Conservation (phyloP, 2,797 vertebrate species). For the Molossus alvarezi region DNA sequence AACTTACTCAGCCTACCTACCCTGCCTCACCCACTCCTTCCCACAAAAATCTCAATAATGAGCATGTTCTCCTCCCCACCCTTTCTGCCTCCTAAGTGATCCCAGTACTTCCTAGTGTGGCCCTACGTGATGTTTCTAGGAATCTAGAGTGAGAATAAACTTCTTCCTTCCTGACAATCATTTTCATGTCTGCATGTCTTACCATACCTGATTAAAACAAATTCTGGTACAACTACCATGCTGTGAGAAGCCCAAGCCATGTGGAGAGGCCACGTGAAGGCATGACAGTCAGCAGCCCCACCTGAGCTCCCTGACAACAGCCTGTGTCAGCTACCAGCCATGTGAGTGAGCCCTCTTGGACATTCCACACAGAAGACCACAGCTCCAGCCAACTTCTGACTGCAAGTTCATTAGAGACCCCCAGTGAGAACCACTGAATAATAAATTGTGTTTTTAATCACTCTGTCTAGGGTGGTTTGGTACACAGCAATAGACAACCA, state of each 20-base stretch:
- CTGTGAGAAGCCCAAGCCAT: neutral
- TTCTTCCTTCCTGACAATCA: neutral
- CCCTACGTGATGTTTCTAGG: neutral
- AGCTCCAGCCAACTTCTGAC: neutral
- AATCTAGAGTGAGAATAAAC: neutral
- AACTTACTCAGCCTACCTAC: neutral
- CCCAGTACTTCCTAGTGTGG: neutral
- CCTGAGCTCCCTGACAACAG: neutral
- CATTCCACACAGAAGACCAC: neutral
- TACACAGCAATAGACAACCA: neutral
- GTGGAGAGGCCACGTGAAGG: neutral
- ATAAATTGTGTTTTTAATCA: neutral
- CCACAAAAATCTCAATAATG: neutral
- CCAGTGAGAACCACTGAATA: neutral
- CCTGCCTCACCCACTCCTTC: neutral
- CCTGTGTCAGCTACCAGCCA: neutral
- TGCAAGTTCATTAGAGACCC: neutral
- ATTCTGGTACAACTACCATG: neutral
- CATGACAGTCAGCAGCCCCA: neutral
- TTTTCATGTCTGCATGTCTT: neutral
- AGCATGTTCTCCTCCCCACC: no score
- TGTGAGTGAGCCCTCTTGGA: neutral
- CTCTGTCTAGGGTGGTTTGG: neutral
- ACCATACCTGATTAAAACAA: neutral
- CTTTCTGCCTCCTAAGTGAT: neutral